A percentile compares a stretch with the other conserved stretches of the same genome.
These are phyloP conservation scores for Cheilosia impressa DNA, from an alignment of 2,888 invertebrate species.

Conservation along the genomic window DNA sequence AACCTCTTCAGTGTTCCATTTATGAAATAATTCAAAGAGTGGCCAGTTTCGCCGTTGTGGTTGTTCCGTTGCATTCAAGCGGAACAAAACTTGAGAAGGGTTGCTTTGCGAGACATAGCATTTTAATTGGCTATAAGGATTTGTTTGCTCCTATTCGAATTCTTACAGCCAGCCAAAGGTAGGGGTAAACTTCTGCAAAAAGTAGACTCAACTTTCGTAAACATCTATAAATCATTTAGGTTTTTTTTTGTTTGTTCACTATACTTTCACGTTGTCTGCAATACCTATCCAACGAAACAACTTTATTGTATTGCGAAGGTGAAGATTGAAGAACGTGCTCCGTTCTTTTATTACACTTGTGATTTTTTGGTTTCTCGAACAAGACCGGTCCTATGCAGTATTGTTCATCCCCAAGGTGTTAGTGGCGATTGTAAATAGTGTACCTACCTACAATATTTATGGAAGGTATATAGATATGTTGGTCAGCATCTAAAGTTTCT, in stretches of 20 bases:
- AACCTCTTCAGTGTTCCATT: constrained; percentile 1
- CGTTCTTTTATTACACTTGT: constrained; percentile 32
- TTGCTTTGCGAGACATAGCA: constrained; percentile 23
- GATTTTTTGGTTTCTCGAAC: constrained; percentile 1
- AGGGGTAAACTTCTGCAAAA: constrained; percentile 40
- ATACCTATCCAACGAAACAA: constrained; percentile 14
- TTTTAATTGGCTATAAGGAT: constrained; percentile 49
- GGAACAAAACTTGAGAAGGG: constrained; percentile 60
- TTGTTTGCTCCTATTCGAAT: constrained; percentile 35
- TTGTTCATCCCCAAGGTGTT: too few species aligned
- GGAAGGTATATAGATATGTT: not conserved
- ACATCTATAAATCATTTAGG: constrained; percentile 63
- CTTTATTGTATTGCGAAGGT: constrained; percentile 62
- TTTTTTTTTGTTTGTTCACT: constrained; percentile 32
- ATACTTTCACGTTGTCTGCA: constrained; percentile 22
- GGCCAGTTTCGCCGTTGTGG: constrained; percentile 15
- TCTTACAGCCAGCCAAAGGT: constrained; percentile 3
- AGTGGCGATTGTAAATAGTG: too few species aligned
- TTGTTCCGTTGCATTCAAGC: constrained; percentile 59
- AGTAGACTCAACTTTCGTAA: constrained; percentile 67
- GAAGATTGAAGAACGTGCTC: constrained; percentile 44
- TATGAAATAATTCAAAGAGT: constrained; percentile 25
- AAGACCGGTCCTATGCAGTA: not conserved
- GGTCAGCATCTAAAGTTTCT: constrained; percentile 34
- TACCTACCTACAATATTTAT: too few species aligned